Conservation (phyloP, 2,888 invertebrate genomes). For the Eulithis testata region DNA sequence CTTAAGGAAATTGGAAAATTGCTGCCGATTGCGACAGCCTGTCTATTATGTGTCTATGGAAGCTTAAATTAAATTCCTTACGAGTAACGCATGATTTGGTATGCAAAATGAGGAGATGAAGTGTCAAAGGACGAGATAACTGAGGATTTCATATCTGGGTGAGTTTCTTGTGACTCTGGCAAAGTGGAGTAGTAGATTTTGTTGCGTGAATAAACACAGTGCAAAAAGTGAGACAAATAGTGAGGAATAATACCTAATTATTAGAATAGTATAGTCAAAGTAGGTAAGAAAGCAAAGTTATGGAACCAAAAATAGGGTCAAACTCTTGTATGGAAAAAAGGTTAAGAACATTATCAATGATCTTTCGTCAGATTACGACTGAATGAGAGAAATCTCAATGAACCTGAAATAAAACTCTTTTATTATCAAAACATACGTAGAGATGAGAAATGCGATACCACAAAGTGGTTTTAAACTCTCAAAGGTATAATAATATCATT, state of each 20-base stretch:
- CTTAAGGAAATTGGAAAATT: constrained; percentile 29
- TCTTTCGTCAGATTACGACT: background rate
- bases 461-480: background rate
- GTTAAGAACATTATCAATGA: no score
- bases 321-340: no score
- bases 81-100: constrained; percentile 21
- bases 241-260: no score
- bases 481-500: constrained; percentile 2
- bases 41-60: constrained; percentile 26
- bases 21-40: constrained; percentile 23
- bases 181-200: no score
- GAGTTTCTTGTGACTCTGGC: no score
- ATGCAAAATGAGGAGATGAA: constrained; percentile 10
- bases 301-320: no score
- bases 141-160: background rate
- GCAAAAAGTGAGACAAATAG: no score
- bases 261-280: no score
- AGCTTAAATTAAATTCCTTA: constrained; percentile 32
- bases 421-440: background rate
- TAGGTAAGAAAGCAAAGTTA: no score
- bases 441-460: constrained; percentile 2
- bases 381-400: constrained; percentile 3
- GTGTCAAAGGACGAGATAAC: background rate
- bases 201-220: no score
- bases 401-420: background rate